Percentiles rank a stretch among this genome's conserved stretches.
phyloP scores from a whole-genome alignment of 2,113 vertebrate genomes.

The Laterallus jamaicensis region DNA sequence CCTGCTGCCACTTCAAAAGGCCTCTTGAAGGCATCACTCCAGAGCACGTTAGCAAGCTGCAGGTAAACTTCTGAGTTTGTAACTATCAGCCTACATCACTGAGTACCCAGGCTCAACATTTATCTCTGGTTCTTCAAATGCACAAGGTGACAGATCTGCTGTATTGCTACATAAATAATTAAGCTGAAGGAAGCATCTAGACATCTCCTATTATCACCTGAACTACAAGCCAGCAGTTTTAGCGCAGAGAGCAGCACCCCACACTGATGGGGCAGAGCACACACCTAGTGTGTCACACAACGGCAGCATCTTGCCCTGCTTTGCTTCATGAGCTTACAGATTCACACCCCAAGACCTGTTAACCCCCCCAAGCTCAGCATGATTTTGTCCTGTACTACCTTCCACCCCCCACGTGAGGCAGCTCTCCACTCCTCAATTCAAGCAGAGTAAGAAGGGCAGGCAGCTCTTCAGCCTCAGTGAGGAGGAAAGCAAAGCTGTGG shows the following conservation, averaged over 20 bases:
- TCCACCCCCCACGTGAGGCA: background rate
- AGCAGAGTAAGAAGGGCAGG: background rate
- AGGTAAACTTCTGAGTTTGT: background rate
- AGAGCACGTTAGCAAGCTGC: accelerated
- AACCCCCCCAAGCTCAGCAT: background rate
- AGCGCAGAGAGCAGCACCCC: background rate
- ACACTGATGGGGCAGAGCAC: background rate
- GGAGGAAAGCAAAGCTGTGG: background rate
- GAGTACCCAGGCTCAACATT: background rate
- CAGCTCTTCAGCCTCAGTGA: background rate
- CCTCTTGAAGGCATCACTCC: background rate
- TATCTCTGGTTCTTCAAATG: background rate
- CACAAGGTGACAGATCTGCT: background rate
- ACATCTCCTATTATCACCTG: background rate
- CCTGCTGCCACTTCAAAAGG: background rate
- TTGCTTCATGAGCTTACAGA: background rate
- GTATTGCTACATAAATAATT: background rate
- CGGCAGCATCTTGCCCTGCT: background rate
- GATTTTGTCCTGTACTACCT: background rate
- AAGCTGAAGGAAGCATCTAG: background rate
- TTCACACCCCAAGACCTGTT: background rate
- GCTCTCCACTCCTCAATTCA: background rate
- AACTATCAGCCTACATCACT: background rate
- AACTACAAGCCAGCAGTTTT: background rate
- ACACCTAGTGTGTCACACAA: background rate